Percentiles rank a stretch among this genome's conserved stretches.
These are phyloP conservation scores for Triplophysa siluroides DNA, from an alignment of 2,113 vertebrate genomes.

Conservation along the genomic window DNA sequence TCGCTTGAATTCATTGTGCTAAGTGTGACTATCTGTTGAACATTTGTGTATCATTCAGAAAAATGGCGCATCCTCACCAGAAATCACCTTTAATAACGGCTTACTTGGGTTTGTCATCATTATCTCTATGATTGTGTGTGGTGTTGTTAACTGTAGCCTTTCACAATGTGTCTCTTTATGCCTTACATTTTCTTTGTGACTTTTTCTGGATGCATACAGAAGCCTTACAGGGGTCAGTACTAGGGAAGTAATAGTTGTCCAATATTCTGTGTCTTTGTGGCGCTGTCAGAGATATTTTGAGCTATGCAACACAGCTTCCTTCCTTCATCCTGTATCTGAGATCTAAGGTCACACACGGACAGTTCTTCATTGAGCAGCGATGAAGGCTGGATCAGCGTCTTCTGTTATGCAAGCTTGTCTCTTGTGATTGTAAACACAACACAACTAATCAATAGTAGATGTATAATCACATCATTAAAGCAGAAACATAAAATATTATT, in stretches of 20 bases:
- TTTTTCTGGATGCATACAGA: neutral
- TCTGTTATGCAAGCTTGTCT: slow-evolving; percentile 7
- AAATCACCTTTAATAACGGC: neutral
- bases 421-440: neutral
- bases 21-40: no score
- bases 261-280: slow-evolving; percentile 26
- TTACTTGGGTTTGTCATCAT: no score
- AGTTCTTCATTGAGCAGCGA: neutral
- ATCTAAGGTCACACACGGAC: slow-evolving; percentile 4
- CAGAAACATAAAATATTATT: no score
- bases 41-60: neutral
- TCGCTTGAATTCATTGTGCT: no score
- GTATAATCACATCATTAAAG: no score
- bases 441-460: neutral
- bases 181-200: neutral
- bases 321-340: slow-evolving; percentile 19
- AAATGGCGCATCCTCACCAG: neutral
- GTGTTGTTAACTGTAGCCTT: no score
- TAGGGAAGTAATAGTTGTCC: slow-evolving; percentile 44
- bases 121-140: no score
- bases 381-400: neutral
- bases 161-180: no score
- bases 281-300: slow-evolving; percentile 20
- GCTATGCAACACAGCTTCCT: slow-evolving; percentile 28
- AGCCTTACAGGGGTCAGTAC: neutral